Evolutionary conservation across 2,113 vertebrate genomes (phyloP), one percentile per base, ranked within the genome.

Genomic region (Leptosomus discolor): DNA sequence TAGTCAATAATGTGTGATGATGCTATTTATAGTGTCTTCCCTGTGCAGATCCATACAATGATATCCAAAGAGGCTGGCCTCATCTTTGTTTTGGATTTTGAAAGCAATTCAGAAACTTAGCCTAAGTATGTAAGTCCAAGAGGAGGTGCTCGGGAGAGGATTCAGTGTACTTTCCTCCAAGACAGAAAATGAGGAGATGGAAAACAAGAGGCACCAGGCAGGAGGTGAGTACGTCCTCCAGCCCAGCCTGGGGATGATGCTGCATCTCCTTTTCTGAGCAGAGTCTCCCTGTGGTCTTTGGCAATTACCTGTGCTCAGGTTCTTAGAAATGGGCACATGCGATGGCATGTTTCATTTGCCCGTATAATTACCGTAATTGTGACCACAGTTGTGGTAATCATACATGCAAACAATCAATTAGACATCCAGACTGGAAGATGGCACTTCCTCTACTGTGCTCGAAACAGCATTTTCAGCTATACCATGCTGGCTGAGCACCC

Each of bases 21-120:
- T 79, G 16, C 39, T 92, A 90, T 95, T 95, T 95, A 61, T 82
- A 92, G 70, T 9, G 1, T 21, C 41, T 53, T 95, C 77, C 84
- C 75, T 8, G 4, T 34, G 83, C 60, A 85, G 88, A 81, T 80
- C 60, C 87, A 79, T 45, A 58, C 69, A 46, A 19, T 3, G 53
- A 70, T 73, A 93, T 34, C 70, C 93, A 63, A 53, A 85, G 30
- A 77, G 26, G 11, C 2, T 86, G 63, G 46, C 29, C 27, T 94
- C 61, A 53, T 54, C 64, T 73, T 77, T 41, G 22, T 8, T 29
- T 90, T 90, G 85, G 57, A 60, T 94, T 95, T 79, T 77, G 53
- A 58, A 79, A 85, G 34, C 54, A 73, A 7, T 67, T 78, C 48
- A 65, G 51, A 74, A 79, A 29, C 45, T 32, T 60, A 27, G 60